phyloP scores from a whole-genome alignment of 2,797 vertebrate genomes.

The Sebastes melanostomus region DNA sequence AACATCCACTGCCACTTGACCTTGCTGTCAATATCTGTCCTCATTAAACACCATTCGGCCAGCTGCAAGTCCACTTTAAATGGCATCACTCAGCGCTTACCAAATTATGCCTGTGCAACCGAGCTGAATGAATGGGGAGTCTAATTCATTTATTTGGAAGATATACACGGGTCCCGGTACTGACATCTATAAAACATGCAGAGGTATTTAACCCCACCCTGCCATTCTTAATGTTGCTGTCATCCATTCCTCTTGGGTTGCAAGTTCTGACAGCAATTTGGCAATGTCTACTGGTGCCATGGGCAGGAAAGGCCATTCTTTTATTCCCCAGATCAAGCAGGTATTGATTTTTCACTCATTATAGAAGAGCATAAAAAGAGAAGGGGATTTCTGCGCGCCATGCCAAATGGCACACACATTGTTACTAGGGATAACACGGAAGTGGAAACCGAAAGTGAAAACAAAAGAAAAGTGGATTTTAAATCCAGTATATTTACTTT shows the following conservation, averaged over 20 bases:
- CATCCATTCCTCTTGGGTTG: constrained; percentile 72
- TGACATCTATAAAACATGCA: constrained; percentile 76
- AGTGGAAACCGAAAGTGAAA: constrained; percentile 11
- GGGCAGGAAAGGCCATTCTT: constrained; percentile 68
- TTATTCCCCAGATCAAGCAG: constrained; percentile 66
- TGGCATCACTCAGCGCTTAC: constrained; percentile 74
- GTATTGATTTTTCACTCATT: constrained; percentile 78
- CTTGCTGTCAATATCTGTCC: constrained; percentile 77
- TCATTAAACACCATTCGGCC: constrained; percentile 76
- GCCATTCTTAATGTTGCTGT: constrained; percentile 70
- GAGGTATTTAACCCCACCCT: constrained; percentile 63
- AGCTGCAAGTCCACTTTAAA: constrained; percentile 72
- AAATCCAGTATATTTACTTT: not conserved
- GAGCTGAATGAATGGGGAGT: constrained; percentile 28
- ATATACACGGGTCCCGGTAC: constrained; percentile 49
- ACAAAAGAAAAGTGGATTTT: constrained; percentile 21
- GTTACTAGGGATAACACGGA: constrained; percentile 39
- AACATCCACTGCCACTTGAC: constrained; percentile 76
- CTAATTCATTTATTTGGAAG: constrained; percentile 70
- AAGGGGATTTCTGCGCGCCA: constrained; percentile 53
- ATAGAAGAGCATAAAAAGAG: constrained; percentile 67
- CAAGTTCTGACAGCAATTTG: constrained; percentile 76
- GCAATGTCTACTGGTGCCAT: constrained; percentile 55
- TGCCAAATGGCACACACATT: constrained; percentile 66
- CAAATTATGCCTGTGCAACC: constrained; percentile 61